Evolutionary conservation across 37 sponge, comb jelly and placozoan genomes (phyloP), one percentile per base, ranked within the genome.

Genomic region (Hexactinellida sp.): DNA sequence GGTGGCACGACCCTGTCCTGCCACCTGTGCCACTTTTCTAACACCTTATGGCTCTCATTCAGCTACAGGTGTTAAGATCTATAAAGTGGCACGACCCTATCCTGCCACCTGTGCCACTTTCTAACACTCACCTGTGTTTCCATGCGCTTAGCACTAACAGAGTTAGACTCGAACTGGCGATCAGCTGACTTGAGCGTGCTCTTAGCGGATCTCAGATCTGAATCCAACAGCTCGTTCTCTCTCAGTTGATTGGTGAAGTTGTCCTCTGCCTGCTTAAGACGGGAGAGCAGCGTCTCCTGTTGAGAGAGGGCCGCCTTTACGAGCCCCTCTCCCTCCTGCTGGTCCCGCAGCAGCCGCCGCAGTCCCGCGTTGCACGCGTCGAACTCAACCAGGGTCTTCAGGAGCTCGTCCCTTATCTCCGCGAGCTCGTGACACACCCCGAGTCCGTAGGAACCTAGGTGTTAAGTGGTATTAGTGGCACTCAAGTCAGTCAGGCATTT

Each of bases 331-430:
- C 34, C 76, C 13, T 63, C 32, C 5, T 63, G 76, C 13, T 63
- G 76, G 13, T 63, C 76, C 76, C 76, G 25, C 34, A 63, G 30
- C 30, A 25, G 25, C 28, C 76, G 76, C 34, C 76, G 3, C 5
- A 63, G 76, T 32, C 32, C 76, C 21, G 76, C 76, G 76, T 63
- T 63, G 34, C 76, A 63, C 3, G 76, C 76, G 76, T 63, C 76
- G 34, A 63, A 63, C 76, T 63, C 76, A 32, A 63, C 76, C 76
- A 63, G 30, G 5, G 76, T 63, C 30, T 63, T 63, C 28, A 63
- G 76, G 76, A 63, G 76, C 13, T 63, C 76, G 34, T 63, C 76
- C 13, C 76, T 63, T 23, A 63, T 23, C 76, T 63, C 76, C 32
- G 76, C 13, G 19, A 63, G 76, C 5, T 63, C 76, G 32, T 63